Evolutionary conservation across 2,888 invertebrate genomes (phyloP), one percentile per base, ranked within the genome.

Genomic region (Agonum fuliginosum): DNA sequence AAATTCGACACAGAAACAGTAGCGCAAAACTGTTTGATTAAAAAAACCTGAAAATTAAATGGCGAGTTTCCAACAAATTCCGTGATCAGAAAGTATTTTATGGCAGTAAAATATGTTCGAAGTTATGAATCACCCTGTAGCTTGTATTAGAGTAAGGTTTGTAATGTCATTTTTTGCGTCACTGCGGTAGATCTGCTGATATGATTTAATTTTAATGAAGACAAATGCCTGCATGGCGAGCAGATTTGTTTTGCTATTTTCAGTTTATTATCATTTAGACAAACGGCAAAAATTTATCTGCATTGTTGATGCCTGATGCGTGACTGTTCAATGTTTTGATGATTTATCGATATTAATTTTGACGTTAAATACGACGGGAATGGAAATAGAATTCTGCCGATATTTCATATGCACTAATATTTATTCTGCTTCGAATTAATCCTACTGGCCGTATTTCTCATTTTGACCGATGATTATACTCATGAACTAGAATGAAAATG

Each of bases 201-300:
- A 41, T 67, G 67, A 67, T 67, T 67, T 67, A 37, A 12, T 67
- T 67, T 67, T 67, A 67, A 67, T 67, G 67, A 67, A 67, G 67
- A 67, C 41, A 67, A 67, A 67, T 67, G 67, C 19, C 20, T n/a
- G 41, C 19, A 20, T 37, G 27, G 37, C 22, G 34, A 67, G 67
- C 22, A 41, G 67, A 37, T 41, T 67, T 67, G 41, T 41, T 67
- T 67, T 67, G 67, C 41, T 67, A 41, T 37, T 41, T 37, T 67
- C 67, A 37, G 67, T 41, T 24, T 41, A 67, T 67, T 67, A 67
- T 12, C 67, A 41, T 41, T 41, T 41, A 22, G 67, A 37, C 41
- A 37, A 62, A 19, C 30, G 17, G 58, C 6, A 62, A 62, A 62
- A 62, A 62, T 30, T 30, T 62, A 62, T 62, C 58, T 30, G 58